Base-by-base conservation (phyloP, 2,888 invertebrate genomes). In the Corbicula japonica region DNA sequence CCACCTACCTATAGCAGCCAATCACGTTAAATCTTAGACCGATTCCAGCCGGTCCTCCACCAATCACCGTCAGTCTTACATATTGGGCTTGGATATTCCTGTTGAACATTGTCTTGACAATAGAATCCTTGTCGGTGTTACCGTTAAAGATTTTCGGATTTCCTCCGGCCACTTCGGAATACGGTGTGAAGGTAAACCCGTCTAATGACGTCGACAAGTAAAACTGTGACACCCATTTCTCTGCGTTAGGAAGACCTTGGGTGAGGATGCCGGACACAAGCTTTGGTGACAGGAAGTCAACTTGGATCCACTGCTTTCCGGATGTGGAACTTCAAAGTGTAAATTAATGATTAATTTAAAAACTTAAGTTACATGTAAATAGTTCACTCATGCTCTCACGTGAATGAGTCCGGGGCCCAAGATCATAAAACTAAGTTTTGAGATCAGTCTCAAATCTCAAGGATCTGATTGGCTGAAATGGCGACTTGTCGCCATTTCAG, bases 221-320 rank as follows among this genome's bases (percentile, higher is more conserved):
- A 46, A 89, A 91, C 50, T 85, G 71, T 5, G 84, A 74, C 10
- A 87, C 79, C 89, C 89, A 91, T 60, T 83, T 81, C 32, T 88
- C 84, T 8, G 74, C 61, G 12, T 80, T 69, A 1, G 87, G 85
- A n/a, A 87, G 83, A 6, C 91, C 91, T 72, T 91, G 90, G 2
- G 89, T 90, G 30, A 89, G 73, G 34, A 91, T 73, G 3, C 89
- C 89, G 3, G 88, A 85, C 34, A 91, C 76, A 15, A 80, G 58
- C 69, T 83, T 78, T 1, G 90, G 87, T 23, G 76, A 52, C 12
- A 81, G 76, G 69, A 90, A 84, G 58, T 91, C 88, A 18, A 91
- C 87, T 62, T 89, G 86, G n/a, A 88, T 86, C 89, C 89, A 90
- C 62, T 86, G 85, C 46, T 87, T 81, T 6, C 83, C 84, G 21